Evolutionary conservation across 2,113 vertebrate species (phyloP).

Genomic region (Pterocles burchelli): DNA sequence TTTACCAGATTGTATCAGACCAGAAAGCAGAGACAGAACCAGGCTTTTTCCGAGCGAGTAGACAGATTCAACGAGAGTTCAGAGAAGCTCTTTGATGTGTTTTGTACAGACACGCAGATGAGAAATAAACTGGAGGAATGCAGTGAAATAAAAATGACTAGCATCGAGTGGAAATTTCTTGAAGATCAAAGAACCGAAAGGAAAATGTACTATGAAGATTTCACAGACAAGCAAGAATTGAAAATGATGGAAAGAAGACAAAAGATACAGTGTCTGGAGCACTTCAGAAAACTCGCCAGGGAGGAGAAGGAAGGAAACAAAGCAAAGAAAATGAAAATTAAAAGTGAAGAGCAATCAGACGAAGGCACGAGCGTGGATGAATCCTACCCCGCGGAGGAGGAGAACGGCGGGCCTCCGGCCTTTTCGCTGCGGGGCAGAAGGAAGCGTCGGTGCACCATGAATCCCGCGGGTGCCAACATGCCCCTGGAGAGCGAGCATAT

Average conservation of each 20-base stretch:
- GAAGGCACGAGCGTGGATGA: conserved; percentile 56
- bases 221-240: conserved; percentile 63
- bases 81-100: conserved; percentile 66
- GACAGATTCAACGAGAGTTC: conserved; percentile 68
- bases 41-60: conserved; percentile 48
- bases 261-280: conserved; percentile 66
- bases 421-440: conserved; percentile 62
- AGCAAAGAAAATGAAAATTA: neutral
- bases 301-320: conserved; percentile 60
- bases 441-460: conserved; percentile 19
- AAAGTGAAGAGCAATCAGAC: conserved; percentile 16
- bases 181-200: conserved; percentile 68
- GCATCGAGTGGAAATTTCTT: conserved; percentile 66
- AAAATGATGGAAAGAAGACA: conserved; percentile 67
- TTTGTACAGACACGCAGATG: conserved; percentile 34
- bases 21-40: conserved; percentile 70
- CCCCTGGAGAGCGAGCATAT: conserved; percentile 66
- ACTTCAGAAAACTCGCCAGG: conserved; percentile 64
- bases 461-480: neutral
- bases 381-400: neutral
- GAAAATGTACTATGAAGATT: conserved; percentile 70
- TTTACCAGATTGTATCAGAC: conserved; percentile 71
- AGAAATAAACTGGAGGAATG: conserved; percentile 69
- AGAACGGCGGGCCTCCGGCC: conserved; percentile 5
- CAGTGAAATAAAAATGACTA: conserved; percentile 71